Evolutionary conservation across 2,888 invertebrate species (phyloP).

Genomic region (Linyphia triangularis): DNA sequence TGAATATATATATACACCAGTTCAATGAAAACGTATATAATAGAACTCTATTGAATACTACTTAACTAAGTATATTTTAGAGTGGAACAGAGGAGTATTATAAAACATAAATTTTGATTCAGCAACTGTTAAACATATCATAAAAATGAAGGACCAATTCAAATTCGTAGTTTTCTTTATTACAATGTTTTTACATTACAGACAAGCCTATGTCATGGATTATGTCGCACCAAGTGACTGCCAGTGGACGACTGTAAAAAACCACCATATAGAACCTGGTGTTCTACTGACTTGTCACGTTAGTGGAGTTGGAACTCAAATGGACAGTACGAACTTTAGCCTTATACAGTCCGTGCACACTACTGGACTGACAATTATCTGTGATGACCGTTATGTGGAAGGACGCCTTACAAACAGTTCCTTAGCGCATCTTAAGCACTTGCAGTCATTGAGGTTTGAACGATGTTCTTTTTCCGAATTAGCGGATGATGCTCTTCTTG

Average conservation of each 20-base stretch:
- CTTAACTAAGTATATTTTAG: slow-evolving; percentile 31
- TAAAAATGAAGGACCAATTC: slow-evolving; percentile 68
- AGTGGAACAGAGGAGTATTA: background rate
- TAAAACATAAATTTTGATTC: background rate
- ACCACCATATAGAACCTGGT: slow-evolving; percentile 80
- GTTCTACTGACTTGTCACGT: slow-evolving; percentile 89
- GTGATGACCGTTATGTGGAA: slow-evolving; percentile 78
- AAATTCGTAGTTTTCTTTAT: slow-evolving; percentile 31
- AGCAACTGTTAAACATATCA: slow-evolving; percentile 42
- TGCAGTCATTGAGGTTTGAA: slow-evolving; percentile 87
- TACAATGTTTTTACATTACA: slow-evolving; percentile 10
- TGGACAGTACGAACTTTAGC: slow-evolving; percentile 92
- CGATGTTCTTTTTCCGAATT: slow-evolving; percentile 85
- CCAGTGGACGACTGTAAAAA: slow-evolving; percentile 59
- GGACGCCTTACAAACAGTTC: slow-evolving; percentile 77
- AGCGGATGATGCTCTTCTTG: slow-evolving; percentile 82
- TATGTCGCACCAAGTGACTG: slow-evolving; percentile 71
- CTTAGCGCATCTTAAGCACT: slow-evolving; percentile 83
- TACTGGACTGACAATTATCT: slow-evolving; percentile 88
- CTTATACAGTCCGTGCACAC: slow-evolving; percentile 92
- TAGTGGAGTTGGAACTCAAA: slow-evolving; percentile 85
- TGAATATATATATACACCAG: slow-evolving; percentile 24
- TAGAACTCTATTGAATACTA: slow-evolving; percentile 15
- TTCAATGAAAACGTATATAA: slow-evolving; percentile 9
- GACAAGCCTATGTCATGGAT: slow-evolving; percentile 28